phyloP scores from a whole-genome alignment of 2,888 invertebrate genomes.

The Ectropis crepuscularia region DNA sequence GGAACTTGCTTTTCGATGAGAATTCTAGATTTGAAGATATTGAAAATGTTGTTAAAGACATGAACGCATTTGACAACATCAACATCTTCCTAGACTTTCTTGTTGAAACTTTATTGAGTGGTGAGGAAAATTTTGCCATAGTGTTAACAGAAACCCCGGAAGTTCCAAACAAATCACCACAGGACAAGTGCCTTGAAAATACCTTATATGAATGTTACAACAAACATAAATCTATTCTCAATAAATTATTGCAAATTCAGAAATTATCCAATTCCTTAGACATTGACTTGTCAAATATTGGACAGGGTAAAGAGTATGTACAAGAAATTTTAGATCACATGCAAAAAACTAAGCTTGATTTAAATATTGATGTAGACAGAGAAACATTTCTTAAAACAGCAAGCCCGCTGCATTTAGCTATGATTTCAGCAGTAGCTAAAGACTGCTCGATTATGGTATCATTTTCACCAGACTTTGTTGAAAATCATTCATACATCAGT shows the following conservation, averaged over 20 bases:
- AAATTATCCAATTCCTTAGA: constrained; percentile 54
- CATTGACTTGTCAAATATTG: constrained; percentile 34
- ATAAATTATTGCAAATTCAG: constrained; percentile 64
- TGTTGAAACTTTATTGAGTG: constrained; percentile 57
- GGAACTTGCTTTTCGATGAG: constrained; percentile 61
- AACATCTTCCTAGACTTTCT: constrained; percentile 64
- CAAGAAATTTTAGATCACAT: constrained; percentile 53
- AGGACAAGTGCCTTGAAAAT: constrained; percentile 44
- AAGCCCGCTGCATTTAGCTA: constrained; percentile 55
- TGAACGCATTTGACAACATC: constrained; percentile 50
- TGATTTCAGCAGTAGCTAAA: constrained; percentile 87
- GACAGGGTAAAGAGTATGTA: constrained; percentile 58
- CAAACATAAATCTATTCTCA: constrained; percentile 50
- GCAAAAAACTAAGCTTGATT: constrained; percentile 49
- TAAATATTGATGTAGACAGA: constrained; percentile 46
- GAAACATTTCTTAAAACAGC: constrained; percentile 49
- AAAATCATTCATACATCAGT: constrained; percentile 53
- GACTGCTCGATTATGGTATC: constrained; percentile 89
- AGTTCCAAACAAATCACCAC: constrained; percentile 14
- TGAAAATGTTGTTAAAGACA: constrained; percentile 48
- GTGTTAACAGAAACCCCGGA: constrained; percentile 35
- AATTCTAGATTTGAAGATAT: constrained; percentile 47
- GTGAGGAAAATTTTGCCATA: constrained; percentile 27
- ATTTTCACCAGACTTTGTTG: constrained; percentile 59
- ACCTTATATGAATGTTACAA: constrained; percentile 42